These are phyloP conservation scores for Crypturellus undulatus DNA, from an alignment of 2,113 vertebrate species.

Conservation along the genomic window DNA sequence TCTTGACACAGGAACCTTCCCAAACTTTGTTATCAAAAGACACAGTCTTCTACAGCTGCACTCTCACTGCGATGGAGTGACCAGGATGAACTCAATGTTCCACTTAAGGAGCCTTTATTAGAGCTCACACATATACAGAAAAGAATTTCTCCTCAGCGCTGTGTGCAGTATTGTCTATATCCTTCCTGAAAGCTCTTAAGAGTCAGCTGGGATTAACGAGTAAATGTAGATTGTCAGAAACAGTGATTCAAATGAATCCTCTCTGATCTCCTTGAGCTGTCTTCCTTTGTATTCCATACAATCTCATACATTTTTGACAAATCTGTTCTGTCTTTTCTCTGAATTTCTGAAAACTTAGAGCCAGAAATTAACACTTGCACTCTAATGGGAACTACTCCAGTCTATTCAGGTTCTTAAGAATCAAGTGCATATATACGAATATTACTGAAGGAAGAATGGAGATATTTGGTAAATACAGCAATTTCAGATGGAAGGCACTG, in stretches of 20 bases:
- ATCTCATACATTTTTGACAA: background rate
- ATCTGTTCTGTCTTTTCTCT: background rate
- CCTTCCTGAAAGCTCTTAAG: background rate
- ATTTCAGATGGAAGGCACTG: background rate
- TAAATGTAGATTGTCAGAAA: background rate
- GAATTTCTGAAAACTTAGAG: background rate
- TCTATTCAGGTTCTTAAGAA: background rate
- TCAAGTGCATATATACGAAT: background rate
- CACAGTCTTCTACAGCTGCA: too few relatives aligned
- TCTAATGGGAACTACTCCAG: background rate
- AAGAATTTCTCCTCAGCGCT: background rate
- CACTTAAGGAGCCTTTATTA: background rate
- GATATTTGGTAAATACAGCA: background rate
- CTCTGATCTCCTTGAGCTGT: background rate
- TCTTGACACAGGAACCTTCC: background rate
- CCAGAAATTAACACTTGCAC: background rate
- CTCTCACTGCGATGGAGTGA: background rate
- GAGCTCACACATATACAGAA: background rate
- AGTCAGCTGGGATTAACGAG: background rate
- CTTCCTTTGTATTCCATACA: background rate
- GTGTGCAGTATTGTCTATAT: background rate
- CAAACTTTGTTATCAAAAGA: background rate
- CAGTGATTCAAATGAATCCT: background rate
- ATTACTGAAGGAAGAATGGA: background rate
- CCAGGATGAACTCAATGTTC: background rate